phyloP scores from a whole-genome alignment of 2,113 vertebrate species.

The Corythornis cristatus region DNA sequence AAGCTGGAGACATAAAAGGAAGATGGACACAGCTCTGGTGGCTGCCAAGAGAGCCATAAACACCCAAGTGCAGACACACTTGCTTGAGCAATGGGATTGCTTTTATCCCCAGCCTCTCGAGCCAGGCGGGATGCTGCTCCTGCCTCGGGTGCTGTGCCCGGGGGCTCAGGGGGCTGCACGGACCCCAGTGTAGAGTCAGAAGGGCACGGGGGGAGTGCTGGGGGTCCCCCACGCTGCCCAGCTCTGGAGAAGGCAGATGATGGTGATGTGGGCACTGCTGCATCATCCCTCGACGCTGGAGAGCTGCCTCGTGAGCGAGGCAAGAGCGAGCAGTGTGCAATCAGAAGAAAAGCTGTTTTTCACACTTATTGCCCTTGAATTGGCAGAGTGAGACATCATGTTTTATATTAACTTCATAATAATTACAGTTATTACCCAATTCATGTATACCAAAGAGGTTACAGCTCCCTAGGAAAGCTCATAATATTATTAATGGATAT shows the following conservation, averaged over 20 bases:
- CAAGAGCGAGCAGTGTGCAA: neutral
- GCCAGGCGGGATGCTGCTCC: rapidly evolving
- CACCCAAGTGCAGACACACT: rapidly evolving
- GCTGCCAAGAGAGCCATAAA: neutral
- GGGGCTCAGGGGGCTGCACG: rapidly evolving
- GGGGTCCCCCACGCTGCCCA: rapidly evolving
- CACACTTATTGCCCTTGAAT: constrained; percentile 73
- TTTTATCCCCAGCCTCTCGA: rapidly evolving
- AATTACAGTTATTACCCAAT: constrained; percentile 79
- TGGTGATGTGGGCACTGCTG: neutral
- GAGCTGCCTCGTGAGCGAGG: neutral
- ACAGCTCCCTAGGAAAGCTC: constrained; percentile 61
- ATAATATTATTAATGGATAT: constrained; percentile 67
- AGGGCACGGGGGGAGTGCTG: rapidly evolving
- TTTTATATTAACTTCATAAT: constrained; percentile 78
- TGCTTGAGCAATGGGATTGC: rapidly evolving
- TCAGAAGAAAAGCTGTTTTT: constrained; percentile 46
- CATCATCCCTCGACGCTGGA: neutral
- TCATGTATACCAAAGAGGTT: constrained; percentile 72
- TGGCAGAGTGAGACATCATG: constrained; percentile 71
- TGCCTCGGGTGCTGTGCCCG: rapidly evolving
- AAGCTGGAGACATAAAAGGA: neutral
- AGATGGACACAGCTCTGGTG: neutral
- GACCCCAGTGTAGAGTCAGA: neutral
- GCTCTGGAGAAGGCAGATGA: rapidly evolving